Evolutionary conservation across 2,888 invertebrate genomes (phyloP), one percentile per base, ranked within the genome.

Genomic region (Polylopha cassiicola): DNA sequence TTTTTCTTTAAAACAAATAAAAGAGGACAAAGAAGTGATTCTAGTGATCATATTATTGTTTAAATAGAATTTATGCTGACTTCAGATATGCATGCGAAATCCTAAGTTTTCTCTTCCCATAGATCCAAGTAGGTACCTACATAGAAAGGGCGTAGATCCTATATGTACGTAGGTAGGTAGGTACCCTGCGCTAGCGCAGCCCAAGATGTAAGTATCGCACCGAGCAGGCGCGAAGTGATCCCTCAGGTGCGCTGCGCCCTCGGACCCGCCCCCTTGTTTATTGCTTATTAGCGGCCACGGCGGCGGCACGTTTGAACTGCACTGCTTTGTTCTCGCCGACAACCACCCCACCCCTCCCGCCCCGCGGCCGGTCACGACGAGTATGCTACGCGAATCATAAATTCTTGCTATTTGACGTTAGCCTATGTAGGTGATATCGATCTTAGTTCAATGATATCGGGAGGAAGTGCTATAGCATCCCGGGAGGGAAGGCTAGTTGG

Each of bases 181-280:
- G 27, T 15, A 8, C 21, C 15, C 36, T 51, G 59, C 55, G 53
- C 60, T 43, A 36, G 50, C 52, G 54, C 56, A 51, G 31, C 27
- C 42, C 27, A 29, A 47, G 55, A 55, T 53, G 58, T 58, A 53
- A 63, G 59, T 58, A 52, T 59, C 47, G 51, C 51, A 53, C 53
- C 49, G 51, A 54, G 55, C 59, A 57, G 64, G 69, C 65, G 69
- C 69, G 73, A 73, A 77, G 70, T 77, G 81, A 82, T 84, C 74
- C 76, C 72, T 84, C 80, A 79, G 81, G 74, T 80, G 81, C 73
- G 75, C n/a, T n/a, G n/a, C 75, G 75, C 67, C 62, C 65, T 58
- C 68, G 68, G n/a, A 72, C 64, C 81, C 84, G 79, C 85, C 85
- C 84, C 80, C 85, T 84, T 85, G 85, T 85, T 85, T 85, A 85